phyloP scores from a whole-genome alignment of 2,797 vertebrate species.

The Apogon hyalosoma region DNA sequence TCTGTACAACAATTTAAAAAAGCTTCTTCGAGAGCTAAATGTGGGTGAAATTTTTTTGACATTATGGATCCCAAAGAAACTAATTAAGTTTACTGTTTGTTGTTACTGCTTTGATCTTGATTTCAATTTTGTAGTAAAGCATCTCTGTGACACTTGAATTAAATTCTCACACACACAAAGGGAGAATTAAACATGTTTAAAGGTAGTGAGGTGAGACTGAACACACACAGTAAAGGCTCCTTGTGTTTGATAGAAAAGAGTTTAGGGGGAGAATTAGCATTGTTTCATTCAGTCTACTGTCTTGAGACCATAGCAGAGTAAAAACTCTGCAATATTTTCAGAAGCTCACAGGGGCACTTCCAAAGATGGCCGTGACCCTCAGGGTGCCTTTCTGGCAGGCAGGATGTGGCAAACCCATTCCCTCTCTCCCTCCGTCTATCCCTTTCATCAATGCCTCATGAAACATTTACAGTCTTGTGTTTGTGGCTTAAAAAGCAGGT shows the following conservation, averaged over 20 bases:
- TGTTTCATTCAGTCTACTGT: constrained; percentile 34
- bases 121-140: constrained; percentile 24
- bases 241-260: constrained; percentile 15
- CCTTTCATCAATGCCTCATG: background rate
- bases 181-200: constrained; percentile 47
- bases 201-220: constrained; percentile 19
- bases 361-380: constrained; percentile 64
- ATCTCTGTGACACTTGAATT: constrained; percentile 67
- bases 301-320: constrained; percentile 14
- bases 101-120: background rate
- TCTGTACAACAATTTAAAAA: constrained; percentile 5
- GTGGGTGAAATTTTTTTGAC: background rate
- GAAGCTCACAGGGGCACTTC: constrained; percentile 59
- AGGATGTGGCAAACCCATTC: constrained; percentile 20
- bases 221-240: constrained; percentile 12
- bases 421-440: constrained; percentile 19
- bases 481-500: background rate
- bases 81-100: constrained; percentile 12
- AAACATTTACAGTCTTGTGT: constrained; percentile 2
- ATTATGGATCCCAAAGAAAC: constrained; percentile 56
- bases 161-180: constrained; percentile 51
- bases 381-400: constrained; percentile 55
- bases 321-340: constrained; percentile 31
- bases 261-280: constrained; percentile 11
- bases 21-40: background rate